Evolutionary conservation across 2,888 invertebrate genomes (phyloP).

Genomic region (Alsophila aescularia): DNA sequence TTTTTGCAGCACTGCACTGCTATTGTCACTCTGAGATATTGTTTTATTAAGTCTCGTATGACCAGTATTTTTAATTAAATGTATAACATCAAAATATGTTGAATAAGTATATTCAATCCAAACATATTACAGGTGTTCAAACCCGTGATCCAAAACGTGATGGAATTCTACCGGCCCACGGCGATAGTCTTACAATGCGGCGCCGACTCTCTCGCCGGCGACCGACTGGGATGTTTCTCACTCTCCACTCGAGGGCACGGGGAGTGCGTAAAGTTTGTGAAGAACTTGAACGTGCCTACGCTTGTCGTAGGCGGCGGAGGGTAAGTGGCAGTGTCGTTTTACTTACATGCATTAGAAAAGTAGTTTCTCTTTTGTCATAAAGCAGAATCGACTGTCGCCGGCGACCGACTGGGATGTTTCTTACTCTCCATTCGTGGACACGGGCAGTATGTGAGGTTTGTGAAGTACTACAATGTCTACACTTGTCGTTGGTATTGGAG

Average conservation of each 20-base stretch:
- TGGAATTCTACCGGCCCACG: constrained; percentile 98
- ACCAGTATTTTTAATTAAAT: too few species aligned
- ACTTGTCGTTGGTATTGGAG: constrained; percentile 92
- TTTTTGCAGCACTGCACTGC: too few species aligned
- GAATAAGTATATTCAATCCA: neutral
- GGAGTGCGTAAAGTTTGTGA: constrained; percentile 98
- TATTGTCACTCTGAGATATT: too few species aligned
- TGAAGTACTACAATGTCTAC: constrained; percentile 95
- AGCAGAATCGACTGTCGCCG: constrained; percentile 90
- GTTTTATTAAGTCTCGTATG: too few species aligned
- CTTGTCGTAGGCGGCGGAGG: constrained; percentile 93
- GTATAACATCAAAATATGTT: too few species aligned
- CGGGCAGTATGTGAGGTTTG: constrained; percentile 98
- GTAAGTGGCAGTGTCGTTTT: constrained; percentile 62
- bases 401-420: constrained; percentile 97
- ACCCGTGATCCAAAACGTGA: constrained; percentile 95
- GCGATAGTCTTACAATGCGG: constrained; percentile 99
- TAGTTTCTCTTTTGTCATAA: too few species aligned
- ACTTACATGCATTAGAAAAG: too few species aligned
- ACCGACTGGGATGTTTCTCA: constrained; percentile 97
- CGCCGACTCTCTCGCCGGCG: constrained; percentile 98
- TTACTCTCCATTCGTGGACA: constrained; percentile 97
- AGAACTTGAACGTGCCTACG: constrained; percentile 95
- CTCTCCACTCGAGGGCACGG: constrained; percentile 97
- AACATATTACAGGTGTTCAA: constrained; percentile 89